Percentiles rank a stretch among this genome's conserved stretches.
Evolutionary conservation across 1,140 invertebrate genomes (phyloP).

Genomic region (Brachionus koreanus): DNA sequence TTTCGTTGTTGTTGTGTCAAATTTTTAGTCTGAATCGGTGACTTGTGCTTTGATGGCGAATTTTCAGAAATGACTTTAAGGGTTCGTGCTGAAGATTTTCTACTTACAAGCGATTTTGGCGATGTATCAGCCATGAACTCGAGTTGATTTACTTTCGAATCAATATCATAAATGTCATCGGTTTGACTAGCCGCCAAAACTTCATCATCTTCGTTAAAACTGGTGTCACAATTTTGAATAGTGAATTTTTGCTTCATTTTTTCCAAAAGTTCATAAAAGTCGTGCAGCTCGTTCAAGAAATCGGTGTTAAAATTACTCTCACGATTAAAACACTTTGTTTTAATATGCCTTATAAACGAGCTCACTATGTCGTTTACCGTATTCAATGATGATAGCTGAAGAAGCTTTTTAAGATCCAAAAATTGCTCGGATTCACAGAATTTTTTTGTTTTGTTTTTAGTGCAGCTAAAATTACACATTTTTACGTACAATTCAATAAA

Average conservation of each 20-base stretch:
- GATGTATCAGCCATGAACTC: slow-evolving; percentile 10
- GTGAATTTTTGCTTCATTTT: slow-evolving; percentile 21
- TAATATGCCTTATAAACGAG: slow-evolving; percentile 12
- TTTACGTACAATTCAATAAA: slow-evolving; percentile 27
- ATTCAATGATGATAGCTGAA: slow-evolving; percentile 28
- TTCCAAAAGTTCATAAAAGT: slow-evolving; percentile 28
- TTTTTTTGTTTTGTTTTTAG: slow-evolving; percentile 10
- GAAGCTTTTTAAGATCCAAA: slow-evolving; percentile 20
- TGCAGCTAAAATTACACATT: slow-evolving; percentile 16
- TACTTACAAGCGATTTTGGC: slow-evolving; percentile 37
- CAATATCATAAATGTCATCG: slow-evolving; percentile 11
- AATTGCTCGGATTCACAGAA: background rate
- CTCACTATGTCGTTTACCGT: slow-evolving; percentile 14
- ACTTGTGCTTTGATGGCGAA: slow-evolving; percentile 34
- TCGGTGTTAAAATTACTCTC: background rate
- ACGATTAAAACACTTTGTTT: background rate
- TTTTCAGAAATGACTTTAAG: slow-evolving; percentile 43
- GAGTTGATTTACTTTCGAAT: slow-evolving; percentile 28
- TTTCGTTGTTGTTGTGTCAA: slow-evolving; percentile 7
- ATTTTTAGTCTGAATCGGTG: background rate
- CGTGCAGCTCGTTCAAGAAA: slow-evolving; percentile 9
- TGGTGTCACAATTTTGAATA: slow-evolving; percentile 34
- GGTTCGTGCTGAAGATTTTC: slow-evolving; percentile 36
- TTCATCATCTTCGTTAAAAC: slow-evolving; percentile 31
- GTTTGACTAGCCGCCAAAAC: background rate